Evolutionary conservation across 2,113 vertebrate species (phyloP), one percentile per base, ranked within the genome.

Genomic region (Carassius carassius): DNA sequence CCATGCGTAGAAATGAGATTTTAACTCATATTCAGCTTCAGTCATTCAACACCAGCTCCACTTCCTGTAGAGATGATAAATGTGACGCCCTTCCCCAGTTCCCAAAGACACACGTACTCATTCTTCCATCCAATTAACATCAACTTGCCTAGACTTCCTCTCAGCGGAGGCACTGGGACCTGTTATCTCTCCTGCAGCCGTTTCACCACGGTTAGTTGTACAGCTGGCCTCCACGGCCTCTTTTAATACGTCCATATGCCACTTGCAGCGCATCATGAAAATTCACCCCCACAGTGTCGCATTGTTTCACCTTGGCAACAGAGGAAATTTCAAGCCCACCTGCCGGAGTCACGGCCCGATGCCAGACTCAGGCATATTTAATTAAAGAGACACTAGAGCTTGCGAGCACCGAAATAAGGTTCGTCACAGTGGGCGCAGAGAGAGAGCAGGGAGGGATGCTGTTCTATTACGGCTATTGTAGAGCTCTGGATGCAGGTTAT

Each of bases 51-150:
- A 81, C 4, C 14, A 51, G 21, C 79, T 51, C 41, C 14, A n/a
- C 63, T 56, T 82, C 47, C 62, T 21, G 47, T 56, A n/a, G 65
- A 54, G 80, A 80, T 67, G 78, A 80, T 80, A 47, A 49, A 80
- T 65, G 41, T 25, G 60, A 47, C 85, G 35, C 14, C 65, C 89
- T 88, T 86, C 87, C 82, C 6, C 49, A 74, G 54, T 70, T 12
- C 1, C 8, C 75, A 65, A 85, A 88, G 88, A 88, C 4, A 77
- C 9, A 74, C 86, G 88, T 91, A 90, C 81, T 89, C 88, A 85
- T 90, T 91, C 89, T 88, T 91, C 88, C 84, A 80, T 91, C 84
- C 85, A 84, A 85, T 92, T 89, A 92, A n/a, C 69, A 44, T 92
- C 87, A 14, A 41, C 56, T n/a, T 67, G 81, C 81, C 60, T 70